Base-by-base conservation (phyloP, 2,888 invertebrate genomes). In the Fissipunctia ypsillon region DNA sequence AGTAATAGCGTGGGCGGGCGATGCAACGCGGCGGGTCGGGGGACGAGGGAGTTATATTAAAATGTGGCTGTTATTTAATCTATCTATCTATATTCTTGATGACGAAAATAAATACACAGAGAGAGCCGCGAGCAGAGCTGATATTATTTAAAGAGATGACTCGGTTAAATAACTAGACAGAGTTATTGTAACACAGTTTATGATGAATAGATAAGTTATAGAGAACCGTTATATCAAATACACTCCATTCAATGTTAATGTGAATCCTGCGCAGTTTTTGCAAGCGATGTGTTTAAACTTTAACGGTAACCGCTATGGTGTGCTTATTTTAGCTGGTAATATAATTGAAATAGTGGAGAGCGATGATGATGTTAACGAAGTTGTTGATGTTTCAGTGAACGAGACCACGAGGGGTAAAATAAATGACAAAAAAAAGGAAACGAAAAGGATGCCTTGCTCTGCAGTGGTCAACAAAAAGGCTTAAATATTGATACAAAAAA, bases 241-340 rank as follows among this genome's bases (percentile, higher is more conserved):
- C 35, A 56, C 38, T 14, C 68, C 38, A 82, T 84, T 84, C 81
- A 82, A 82, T 84, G 81, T 64, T 73, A 82, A 82, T 84, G 35
- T 52, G 22, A 38, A 76, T 84, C 70, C 82, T 82, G 84, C 60
- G 41, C 69, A 68, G 67, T 84, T 82, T 84, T 82, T 84, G 77
- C 56, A 41, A 19, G 31, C 50, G 52, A 76, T 68, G 77, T 80
- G 64, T 73, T 60, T n/a, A n/a, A n/a, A n/a, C n/a, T n/a, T n/a
- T 84, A 75, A 83, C 84, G 80, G 84, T 84, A 48, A 35, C 45
- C 31, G 43, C 1, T 3, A 35, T 28, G 41, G 28, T 31, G 38
- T 70, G 35, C n/a, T 54, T 66, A 43, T 41, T 52, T 66, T 31
- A 63, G 48, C 1, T 43, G 19, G 14, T 57, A 5, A 35, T 57